Evolutionary conservation across 2,888 invertebrate genomes (phyloP), one percentile per base, ranked within the genome.

Genomic region (Lacanobia oleracea): DNA sequence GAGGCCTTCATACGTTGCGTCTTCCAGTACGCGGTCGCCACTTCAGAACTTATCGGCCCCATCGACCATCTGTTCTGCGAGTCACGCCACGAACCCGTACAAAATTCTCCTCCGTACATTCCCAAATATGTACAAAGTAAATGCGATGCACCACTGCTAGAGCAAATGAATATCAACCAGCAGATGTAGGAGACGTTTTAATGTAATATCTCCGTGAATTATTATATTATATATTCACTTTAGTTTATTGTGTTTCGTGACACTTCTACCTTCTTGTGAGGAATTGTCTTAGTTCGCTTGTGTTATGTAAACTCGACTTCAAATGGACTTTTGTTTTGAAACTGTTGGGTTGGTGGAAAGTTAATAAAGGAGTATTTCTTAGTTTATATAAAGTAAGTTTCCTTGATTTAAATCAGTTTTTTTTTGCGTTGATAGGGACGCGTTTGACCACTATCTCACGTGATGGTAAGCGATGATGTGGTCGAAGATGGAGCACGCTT

Each of bases 101-200:
- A 61, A 2, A 76, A 54, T 77, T 27, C 23, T 2, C 9, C 0
- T 4, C 53, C 74, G 72, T 87, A 79, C 75, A 66, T 81, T 82
- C 63, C 18, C n/a, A 63, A 63, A 67, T 57, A 61, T 61, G 66
- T 79, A 77, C 79, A 77, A 85, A 86, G 84, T 81, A 83, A 83
- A 84, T 74, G 75, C 78, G 51, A 77, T 78, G 63, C 77, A 75
- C 81, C 79, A 27, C n/a, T 43, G 67, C 75, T 80, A 81, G 82
- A 82, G 80, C 72, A 88, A 87, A 87, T 86, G 82, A 87, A 87
- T 87, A 83, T 80, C 71, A 81, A 80, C 65, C 69, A 74, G 68
- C 83, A 76, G 75, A 77, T 87, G 87, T 77, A 71, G 48, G 14
- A 61, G 83, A 85, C 88, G 57, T 69, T 81, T 76, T 78, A 84